phyloP scores from a whole-genome alignment of 2,888 invertebrate genomes.

The Helleia helle region DNA sequence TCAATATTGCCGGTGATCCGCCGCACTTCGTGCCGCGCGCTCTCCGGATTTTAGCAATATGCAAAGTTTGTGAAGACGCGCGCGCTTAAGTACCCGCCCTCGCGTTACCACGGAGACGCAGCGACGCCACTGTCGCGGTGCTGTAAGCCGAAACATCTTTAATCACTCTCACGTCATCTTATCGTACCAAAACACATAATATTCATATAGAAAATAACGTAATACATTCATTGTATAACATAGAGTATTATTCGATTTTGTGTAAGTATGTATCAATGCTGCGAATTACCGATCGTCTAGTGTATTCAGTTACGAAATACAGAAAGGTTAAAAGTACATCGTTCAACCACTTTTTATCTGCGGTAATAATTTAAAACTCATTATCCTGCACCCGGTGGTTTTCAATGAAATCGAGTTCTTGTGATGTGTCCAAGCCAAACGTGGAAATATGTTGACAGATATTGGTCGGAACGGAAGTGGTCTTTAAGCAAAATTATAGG shows the following conservation, averaged over 20 bases:
- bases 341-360: slow-evolving; percentile 61
- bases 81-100: slow-evolving; percentile 49
- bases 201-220: slow-evolving; percentile 4
- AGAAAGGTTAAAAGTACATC: slow-evolving; percentile 56
- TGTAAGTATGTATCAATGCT: not conserved
- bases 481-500: slow-evolving; percentile 66
- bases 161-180: slow-evolving; percentile 9
- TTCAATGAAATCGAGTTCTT: slow-evolving; percentile 72
- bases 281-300: slow-evolving; percentile 29
- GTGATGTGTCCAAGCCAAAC: slow-evolving; percentile 61
- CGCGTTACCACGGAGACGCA: slow-evolving; percentile 58
- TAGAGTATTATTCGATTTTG: not conserved
- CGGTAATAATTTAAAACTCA: slow-evolving; percentile 71
- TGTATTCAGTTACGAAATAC: slow-evolving; percentile 45
- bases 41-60: slow-evolving; percentile 59
- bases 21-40: slow-evolving; percentile 67
- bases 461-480: slow-evolving; percentile 67
- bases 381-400: slow-evolving; percentile 61
- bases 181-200: slow-evolving; percentile 10
- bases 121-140: slow-evolving; percentile 44
- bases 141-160: slow-evolving; percentile 7
- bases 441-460: slow-evolving; percentile 72
- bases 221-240: slow-evolving; percentile 7
- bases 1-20: slow-evolving; percentile 56
- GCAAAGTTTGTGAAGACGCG: slow-evolving; percentile 33